phyloP scores from a whole-genome alignment of 2,888 invertebrate genomes.

The Branchipolynoe longqiensis region DNA sequence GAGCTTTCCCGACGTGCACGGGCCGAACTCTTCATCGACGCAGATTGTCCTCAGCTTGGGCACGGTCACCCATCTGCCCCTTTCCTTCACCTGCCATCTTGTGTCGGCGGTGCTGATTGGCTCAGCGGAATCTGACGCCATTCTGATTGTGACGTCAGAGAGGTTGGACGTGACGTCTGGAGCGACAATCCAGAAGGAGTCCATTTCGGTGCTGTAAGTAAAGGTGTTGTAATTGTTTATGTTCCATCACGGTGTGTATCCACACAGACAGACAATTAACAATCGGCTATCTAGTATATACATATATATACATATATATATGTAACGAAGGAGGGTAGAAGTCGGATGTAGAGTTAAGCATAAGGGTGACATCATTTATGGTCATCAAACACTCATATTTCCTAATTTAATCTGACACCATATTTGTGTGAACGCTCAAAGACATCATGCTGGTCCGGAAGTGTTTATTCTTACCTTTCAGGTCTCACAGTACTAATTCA shows the following conservation, averaged over 20 bases:
- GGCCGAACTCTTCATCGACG: background rate
- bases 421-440: too few species aligned
- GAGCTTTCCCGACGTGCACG: conserved; percentile 6
- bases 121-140: background rate
- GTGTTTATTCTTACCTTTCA: too few species aligned
- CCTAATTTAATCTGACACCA: too few species aligned
- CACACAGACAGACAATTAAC: background rate
- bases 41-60: conserved; percentile 15
- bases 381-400: too few species aligned
- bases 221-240: too few species aligned
- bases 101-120: background rate
- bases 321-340: too few species aligned
- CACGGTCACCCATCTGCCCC: background rate
- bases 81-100: conserved; percentile 12
- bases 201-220: conserved; percentile 20
- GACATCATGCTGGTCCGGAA: too few species aligned
- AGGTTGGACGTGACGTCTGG: conserved; percentile 17
- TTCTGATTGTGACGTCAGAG: conserved; percentile 13
- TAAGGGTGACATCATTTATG: too few species aligned
- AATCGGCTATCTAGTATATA: background rate
- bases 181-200: background rate
- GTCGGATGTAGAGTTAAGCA: too few species aligned
- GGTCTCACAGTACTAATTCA: too few species aligned
- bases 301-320: conserved; percentile 15
- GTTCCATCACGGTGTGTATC: background rate